Evolutionary conservation across 2,113 vertebrate species (phyloP), one percentile per base, ranked within the genome.

Genomic region (Phalacrocorax carbo): DNA sequence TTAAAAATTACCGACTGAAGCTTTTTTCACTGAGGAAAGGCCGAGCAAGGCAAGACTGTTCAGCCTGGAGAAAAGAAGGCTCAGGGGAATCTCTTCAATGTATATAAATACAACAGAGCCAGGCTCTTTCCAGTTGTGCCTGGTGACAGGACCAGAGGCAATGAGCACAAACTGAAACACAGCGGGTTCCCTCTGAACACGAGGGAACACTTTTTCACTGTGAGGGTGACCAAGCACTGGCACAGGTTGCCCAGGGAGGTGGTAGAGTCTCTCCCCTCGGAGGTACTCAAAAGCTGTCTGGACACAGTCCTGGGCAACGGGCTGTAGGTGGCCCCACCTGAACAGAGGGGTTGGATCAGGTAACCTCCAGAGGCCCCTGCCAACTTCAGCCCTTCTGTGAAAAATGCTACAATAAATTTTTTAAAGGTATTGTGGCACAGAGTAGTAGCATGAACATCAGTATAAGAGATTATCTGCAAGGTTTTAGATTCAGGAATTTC

Each of bases 151-250:
- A 44, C 44, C 44, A 44, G 44, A 44, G 26, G 58, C 19, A 40
- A 4, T 0, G 2, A 34, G 40, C 23, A 77, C 42, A 81, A 7
- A 72, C 13, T 7, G 17, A 5, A 48, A 62, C 38, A 49, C 13
- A 10, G 2, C 10, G 46, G 20, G 20, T 3, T 58, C 54, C 30
- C 22, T 25, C 51, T 38, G 17, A 85, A 44, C 27, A 51, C 5
- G 36, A 58, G 42, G 52, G 32, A 71, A 42, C 42, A 64, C 21
- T 72, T 83, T 72, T 83, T 49, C 25, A 38, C 57, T 51, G 21
- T 36, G 40, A 60, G 29, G 10, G 11, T 65, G 46, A 55, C 32
- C 2, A 9, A 82, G n/a, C 0, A 0, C 61, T 36, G 7, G 51
- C 69, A 68, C 26, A 64, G 9, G 70, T 16, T 72, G 64, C 23